These are phyloP conservation scores for Smittia aterrima DNA, from an alignment of 2,888 invertebrate species.

Conservation along the genomic window DNA sequence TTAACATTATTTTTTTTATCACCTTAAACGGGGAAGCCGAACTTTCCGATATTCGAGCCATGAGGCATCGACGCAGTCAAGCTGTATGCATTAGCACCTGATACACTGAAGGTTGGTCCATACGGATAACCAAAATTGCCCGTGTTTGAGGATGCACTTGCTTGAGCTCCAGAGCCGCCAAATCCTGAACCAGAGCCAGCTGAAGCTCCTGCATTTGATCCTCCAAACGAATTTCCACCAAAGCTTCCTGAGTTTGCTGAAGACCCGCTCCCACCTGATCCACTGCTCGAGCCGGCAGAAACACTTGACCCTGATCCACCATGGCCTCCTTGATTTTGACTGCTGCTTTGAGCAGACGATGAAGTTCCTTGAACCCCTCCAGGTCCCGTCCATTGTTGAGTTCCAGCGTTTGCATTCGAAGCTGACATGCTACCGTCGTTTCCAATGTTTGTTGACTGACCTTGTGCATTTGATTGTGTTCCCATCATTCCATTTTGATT, in stretches of 20 bases:
- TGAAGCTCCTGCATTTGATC: neutral
- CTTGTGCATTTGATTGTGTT: slow-evolving; percentile 48
- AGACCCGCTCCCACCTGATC: neutral
- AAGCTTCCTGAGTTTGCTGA: neutral
- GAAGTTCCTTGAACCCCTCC: slow-evolving; percentile 48
- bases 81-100: slow-evolving; percentile 19
- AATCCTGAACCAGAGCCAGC: neutral
- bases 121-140: slow-evolving; percentile 10
- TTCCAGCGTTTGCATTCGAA: slow-evolving; percentile 47
- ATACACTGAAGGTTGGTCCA: slow-evolving; percentile 15
- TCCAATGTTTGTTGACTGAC: slow-evolving; percentile 50
- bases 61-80: slow-evolving; percentile 23
- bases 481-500: slow-evolving; percentile 46
- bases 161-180: neutral
- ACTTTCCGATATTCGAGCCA: neutral
- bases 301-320: neutral
- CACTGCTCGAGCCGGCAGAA: neutral
- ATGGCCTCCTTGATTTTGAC: slow-evolving; percentile 42
- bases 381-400: slow-evolving; percentile 47
- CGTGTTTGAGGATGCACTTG: neutral
- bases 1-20: too few relatives aligned
- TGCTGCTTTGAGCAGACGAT: slow-evolving; percentile 44
- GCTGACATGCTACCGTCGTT: slow-evolving; percentile 46
- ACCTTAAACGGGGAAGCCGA: neutral
- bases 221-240: neutral